phyloP scores from a whole-genome alignment of 1,140 invertebrate species.

The Drosophila parvula region DNA sequence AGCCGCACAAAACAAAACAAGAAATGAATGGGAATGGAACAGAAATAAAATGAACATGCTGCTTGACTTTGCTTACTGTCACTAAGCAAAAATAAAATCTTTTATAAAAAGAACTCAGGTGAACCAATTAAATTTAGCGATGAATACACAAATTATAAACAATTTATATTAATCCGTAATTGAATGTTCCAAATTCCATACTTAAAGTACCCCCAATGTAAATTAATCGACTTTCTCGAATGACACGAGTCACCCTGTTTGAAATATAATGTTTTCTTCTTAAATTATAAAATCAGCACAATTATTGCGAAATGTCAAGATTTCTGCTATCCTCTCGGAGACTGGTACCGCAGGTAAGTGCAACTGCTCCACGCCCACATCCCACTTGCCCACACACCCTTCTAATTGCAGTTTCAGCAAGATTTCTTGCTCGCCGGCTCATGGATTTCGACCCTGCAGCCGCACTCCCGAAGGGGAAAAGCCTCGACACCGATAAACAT shows the following conservation, averaged over 20 bases:
- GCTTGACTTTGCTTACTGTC: constrained; percentile 8
- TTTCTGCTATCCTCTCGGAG: constrained; percentile 63
- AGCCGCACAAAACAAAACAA: neutral
- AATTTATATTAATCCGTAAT: neutral
- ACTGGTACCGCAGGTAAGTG: constrained; percentile 60
- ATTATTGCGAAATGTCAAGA: constrained; percentile 62
- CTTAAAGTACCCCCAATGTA: constrained; percentile 7
- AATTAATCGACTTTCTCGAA: constrained; percentile 22
- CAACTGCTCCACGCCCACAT: neutral
- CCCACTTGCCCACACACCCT: neutral
- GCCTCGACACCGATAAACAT: constrained; percentile 94
- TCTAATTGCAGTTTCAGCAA: constrained; percentile 42
- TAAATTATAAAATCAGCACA: constrained; percentile 43
- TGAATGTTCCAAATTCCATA: constrained; percentile 7
- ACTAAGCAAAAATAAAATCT: neutral
- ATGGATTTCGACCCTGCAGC: constrained; percentile 39
- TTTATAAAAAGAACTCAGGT: no score
- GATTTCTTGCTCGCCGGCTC: constrained; percentile 68
- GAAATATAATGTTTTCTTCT: constrained; percentile 51
- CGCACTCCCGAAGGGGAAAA: constrained; percentile 81
- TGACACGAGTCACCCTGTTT: constrained; percentile 38
- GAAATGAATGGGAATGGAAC: constrained; percentile 8
- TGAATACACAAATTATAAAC: neutral
- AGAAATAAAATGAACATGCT: neutral
- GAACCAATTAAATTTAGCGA: neutral